Base-by-base conservation (phyloP, 2,797 vertebrate genomes). In the Anabacerthia variegaticeps region DNA sequence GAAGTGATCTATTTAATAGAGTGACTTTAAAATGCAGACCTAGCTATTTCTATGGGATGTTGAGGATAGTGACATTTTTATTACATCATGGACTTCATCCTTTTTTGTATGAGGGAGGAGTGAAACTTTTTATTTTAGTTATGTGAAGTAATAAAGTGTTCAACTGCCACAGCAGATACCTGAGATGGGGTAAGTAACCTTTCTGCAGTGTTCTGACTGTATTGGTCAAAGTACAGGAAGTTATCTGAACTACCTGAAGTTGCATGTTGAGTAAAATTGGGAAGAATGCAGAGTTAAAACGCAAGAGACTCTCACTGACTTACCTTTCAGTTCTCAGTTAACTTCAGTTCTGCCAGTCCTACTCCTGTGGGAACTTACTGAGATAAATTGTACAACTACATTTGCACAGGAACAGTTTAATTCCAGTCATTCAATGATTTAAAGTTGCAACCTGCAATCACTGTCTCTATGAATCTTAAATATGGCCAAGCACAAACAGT, bases 161-260 rank as follows among this genome's bases (percentile, higher is more conserved):
- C 39, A 54, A 19, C 3, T 91, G 85, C 89, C 54, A 48, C 65
- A 89, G 66, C 56, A 92, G 78, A 48, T 93, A 91, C 91, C 80
- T 92, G 88, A 95, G 84, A 59, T 74, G 78, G 84, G 66, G 56
- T 88, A 67, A 89, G 75, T 74, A 91, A 91, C 71, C 72, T 58
- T 93, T 56, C 48, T 65, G 13, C 85, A 95, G 87, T 39, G 55
- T 83, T 89, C 68, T 83, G 72, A n/a, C 49, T 77, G 12, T 85
- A 46, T n/a, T 79, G 84, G 72, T 80, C 72, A 48, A 80, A 85
- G 81, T 65, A 68, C 58, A 71, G 78, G 74, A 85, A 77, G 46
- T 66, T 74, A 30, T 2, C 36, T 82, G 67, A 82, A 76, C 71
- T 52, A 41, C 51, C 77, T 73, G 56, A 75, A 88, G 59, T 49